Evolutionary conservation across 1,140 invertebrate genomes (phyloP).

Genomic region (Drosophila sucinea): DNA sequence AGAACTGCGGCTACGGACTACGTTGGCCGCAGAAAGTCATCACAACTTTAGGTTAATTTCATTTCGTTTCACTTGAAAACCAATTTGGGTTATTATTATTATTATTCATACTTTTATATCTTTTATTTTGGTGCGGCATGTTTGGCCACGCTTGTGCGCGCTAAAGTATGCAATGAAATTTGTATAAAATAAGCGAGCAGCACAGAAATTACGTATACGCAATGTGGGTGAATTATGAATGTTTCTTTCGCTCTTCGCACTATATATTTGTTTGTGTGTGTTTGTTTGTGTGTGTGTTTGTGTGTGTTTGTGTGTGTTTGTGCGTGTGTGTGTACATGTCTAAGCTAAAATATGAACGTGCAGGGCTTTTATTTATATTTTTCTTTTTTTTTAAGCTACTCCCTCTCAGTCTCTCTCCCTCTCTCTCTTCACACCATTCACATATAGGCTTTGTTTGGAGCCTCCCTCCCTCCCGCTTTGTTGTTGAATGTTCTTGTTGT

Average conservation of each 20-base stretch:
- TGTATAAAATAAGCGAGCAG: constrained; percentile 41
- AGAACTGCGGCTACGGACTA: background rate
- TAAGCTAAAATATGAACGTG: constrained; percentile 69
- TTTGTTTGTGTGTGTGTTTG: background rate
- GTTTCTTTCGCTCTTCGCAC: constrained; percentile 24
- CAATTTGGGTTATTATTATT: constrained; percentile 62
- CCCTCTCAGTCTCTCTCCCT: constrained; percentile 8
- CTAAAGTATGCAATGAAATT: constrained; percentile 47
- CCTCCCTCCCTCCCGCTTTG: background rate
- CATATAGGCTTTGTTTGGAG: background rate
- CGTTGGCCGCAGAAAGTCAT: constrained; percentile 48
- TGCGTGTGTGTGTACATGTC: constrained; percentile 13
- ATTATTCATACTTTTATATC: constrained; percentile 54
- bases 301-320: constrained; percentile 3
- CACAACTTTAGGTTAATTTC: constrained; percentile 68
- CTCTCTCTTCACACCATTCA: background rate
- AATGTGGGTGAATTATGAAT: constrained; percentile 61
- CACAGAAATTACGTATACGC: constrained; percentile 45
- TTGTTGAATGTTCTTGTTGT: background rate
- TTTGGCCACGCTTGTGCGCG: constrained; percentile 31
- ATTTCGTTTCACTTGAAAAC: constrained; percentile 73
- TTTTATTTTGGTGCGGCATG: constrained; percentile 29
- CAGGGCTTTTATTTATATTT: constrained; percentile 72
- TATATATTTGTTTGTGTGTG: constrained; percentile 17
- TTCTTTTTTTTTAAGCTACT: constrained; percentile 31